Percentiles rank a stretch among this genome's conserved stretches.
Evolutionary conservation across 2,113 vertebrate genomes (phyloP).

Genomic region (Rhipidura dahli): DNA sequence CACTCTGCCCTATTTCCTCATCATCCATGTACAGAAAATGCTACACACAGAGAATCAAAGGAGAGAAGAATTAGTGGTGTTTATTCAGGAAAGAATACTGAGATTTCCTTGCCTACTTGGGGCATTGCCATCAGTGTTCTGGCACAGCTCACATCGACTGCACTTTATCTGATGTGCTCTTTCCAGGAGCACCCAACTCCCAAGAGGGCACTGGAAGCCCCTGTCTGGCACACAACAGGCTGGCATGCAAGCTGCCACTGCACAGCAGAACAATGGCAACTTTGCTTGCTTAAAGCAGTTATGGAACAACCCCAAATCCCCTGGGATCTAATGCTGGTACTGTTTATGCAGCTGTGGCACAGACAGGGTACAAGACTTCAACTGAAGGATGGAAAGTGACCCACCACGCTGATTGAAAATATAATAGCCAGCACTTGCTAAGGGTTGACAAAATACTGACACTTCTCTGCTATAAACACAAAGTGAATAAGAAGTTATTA

Average conservation of each 20-base stretch:
- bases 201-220: background rate
- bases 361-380: background rate
- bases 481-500: slow-evolving; percentile 31
- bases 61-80: background rate
- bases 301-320: background rate
- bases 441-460: background rate
- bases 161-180: background rate
- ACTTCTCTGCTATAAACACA: background rate
- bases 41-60: background rate
- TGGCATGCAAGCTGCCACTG: background rate
- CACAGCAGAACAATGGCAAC: background rate
- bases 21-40: background rate
- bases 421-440: background rate
- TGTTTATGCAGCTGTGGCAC: background rate
- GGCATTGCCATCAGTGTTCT: background rate
- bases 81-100: background rate
- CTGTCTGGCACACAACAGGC: background rate
- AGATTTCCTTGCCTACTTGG: background rate
- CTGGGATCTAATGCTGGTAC: background rate
- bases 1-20: background rate
- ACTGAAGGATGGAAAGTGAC: background rate
- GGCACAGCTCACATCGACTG: background rate
- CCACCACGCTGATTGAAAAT: background rate
- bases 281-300: background rate
- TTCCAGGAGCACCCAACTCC: background rate